Percentiles rank a stretch among this genome's conserved stretches.
phyloP scores from a whole-genome alignment of 2,888 invertebrate genomes.

The Pristionchus japonicus region DNA sequence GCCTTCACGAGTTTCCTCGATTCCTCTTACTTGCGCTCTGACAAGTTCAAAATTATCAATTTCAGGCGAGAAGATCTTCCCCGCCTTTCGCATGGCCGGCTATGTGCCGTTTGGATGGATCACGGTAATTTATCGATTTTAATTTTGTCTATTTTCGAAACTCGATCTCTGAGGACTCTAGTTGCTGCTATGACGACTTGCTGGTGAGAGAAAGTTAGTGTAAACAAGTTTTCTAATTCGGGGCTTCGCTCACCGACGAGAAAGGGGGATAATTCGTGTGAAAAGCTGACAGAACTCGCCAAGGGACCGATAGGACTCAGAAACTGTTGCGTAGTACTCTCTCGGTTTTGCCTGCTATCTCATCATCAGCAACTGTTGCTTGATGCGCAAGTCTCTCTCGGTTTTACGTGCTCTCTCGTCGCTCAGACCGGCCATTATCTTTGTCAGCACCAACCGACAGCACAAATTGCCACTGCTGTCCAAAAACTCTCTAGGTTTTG shows the following conservation, averaged over 20 bases:
- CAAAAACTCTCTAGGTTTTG: not conserved
- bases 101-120: constrained; percentile 78
- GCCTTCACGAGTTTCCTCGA: too few species aligned
- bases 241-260: not conserved
- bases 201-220: not conserved
- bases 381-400: too few species aligned
- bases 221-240: not conserved
- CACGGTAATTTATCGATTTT: constrained; percentile 71
- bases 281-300: not conserved
- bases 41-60: constrained; percentile 76
- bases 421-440: too few species aligned
- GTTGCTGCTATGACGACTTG: not conserved
- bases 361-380: too few species aligned
- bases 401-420: too few species aligned
- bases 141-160: not conserved
- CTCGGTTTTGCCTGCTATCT: too few species aligned
- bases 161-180: not conserved
- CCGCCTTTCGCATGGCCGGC: constrained; percentile 79
- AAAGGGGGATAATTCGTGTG: not conserved
- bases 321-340: too few species aligned
- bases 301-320: not conserved
- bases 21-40: too few species aligned
- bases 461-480: too few species aligned
- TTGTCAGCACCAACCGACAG: too few species aligned
- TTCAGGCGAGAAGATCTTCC: constrained; percentile 77